These are phyloP conservation scores for Emydura subglobosa DNA, from an alignment of 2,113 vertebrate species.

Conservation along the genomic window DNA sequence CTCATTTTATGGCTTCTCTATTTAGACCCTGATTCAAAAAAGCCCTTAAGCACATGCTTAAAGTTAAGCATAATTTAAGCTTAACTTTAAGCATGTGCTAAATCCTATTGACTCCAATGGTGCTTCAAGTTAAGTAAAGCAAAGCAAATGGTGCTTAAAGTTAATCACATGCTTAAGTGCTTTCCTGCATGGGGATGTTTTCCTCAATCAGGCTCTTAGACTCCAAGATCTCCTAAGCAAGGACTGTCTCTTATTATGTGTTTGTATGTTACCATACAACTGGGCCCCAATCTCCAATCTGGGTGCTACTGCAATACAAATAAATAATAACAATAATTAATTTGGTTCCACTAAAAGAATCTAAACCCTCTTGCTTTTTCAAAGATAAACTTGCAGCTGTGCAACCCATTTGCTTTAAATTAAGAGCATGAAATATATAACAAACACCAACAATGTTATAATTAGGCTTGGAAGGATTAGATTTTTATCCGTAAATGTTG, in stretches of 20 bases:
- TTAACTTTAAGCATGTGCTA: background rate
- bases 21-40: background rate
- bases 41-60: background rate
- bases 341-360: background rate
- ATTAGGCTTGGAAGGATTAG: background rate
- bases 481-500: background rate
- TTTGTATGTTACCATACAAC: background rate
- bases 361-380: background rate
- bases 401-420: background rate
- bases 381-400: background rate
- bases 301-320: background rate
- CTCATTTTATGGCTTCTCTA: background rate
- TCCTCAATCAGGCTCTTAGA: background rate
- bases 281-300: background rate
- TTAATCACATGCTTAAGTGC: background rate
- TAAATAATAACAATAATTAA: background rate
- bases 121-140: background rate
- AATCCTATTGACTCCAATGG: background rate
- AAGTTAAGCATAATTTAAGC: too few species aligned
- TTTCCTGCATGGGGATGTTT: background rate
- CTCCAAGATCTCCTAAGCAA: background rate
- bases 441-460: background rate
- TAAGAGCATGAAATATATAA: background rate
- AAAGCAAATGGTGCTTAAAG: background rate
- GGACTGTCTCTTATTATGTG: accelerated